Evolutionary conservation across 2,888 invertebrate species (phyloP), one percentile per base, ranked within the genome.

Genomic region (Dicranocentrus wangi): DNA sequence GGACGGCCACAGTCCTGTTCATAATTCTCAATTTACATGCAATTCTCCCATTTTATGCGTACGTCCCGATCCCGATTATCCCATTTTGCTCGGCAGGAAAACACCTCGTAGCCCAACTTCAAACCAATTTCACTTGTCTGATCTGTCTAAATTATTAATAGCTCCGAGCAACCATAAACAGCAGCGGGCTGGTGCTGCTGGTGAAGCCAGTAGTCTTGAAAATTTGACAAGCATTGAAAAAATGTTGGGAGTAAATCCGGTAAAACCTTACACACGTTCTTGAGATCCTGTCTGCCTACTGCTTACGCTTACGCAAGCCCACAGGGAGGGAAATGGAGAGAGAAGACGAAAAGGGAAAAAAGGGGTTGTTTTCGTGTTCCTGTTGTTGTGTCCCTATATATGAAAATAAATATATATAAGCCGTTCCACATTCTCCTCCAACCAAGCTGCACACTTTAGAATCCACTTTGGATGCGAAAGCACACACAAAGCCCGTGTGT

Each of bases 21-120:
- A 66, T 66, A 66, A 43, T 66, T 47, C 47, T 66, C 47, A 47
- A 66, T 66, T 43, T 66, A 47, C 66, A 66, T 66, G 66, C 66
- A 66, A 47, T 66, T 66, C 66, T 5, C 8, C 66, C 27, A 42
- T 66, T 47, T 61, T 51, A 47, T 51, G 51, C 25, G 8, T 68
- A 25, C 66, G 27, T 25, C 68, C 7, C 1, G n/a, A 68, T 68
- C 47, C n/a, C 51, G 68, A 68, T 68, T 68, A 68, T 51, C 68
- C 68, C 10, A 47, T 25, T 51, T 68, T 68, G 1, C 27, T 42
- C 47, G 28, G 23, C 32, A 51, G 25, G 61, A 68, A 68, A 68
- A 68, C 68, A 68, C 68, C 68, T 68, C 43, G 10, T 65, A 47
- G 2, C 23, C 25, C 25, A 17, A 32, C 3, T 10, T 32, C 32